Percentiles rank a stretch among this genome's conserved stretches.
Conservation (phyloP, 2,113 vertebrate species). For the Brienomyrus brachyistius region DNA sequence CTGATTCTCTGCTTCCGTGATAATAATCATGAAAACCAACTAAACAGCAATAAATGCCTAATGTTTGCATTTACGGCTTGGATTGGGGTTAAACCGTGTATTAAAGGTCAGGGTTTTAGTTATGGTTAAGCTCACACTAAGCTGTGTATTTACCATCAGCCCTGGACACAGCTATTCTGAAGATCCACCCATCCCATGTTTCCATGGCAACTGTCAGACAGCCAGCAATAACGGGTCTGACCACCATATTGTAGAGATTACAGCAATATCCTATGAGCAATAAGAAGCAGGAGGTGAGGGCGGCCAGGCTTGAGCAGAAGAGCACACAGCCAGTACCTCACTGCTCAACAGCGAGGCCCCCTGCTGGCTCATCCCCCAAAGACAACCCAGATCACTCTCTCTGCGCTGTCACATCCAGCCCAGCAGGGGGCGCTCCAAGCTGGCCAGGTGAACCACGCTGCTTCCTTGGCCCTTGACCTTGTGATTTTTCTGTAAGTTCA, state of each 20-base stretch:
- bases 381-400: not conserved
- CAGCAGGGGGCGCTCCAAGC: not conserved
- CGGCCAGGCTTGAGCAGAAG: not conserved
- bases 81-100: not conserved
- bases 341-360: not conserved
- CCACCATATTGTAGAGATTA: conserved; percentile 42
- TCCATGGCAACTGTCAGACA: conserved; percentile 3
- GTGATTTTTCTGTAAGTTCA: not conserved
- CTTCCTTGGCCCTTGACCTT: not conserved
- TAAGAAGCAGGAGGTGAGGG: conserved; percentile 41
- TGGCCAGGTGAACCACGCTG: not conserved
- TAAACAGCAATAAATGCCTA: not conserved
- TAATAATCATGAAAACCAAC: not conserved
- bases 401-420: not conserved
- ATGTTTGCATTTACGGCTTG: not conserved
- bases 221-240: conserved; percentile 58
- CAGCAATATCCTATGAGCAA: conserved; percentile 70
- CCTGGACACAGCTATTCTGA: not conserved
- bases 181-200: not conserved
- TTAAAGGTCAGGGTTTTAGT: not conserved
- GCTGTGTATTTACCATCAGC: not conserved
- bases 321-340: not conserved
- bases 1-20: not conserved
- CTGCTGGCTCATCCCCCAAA: not conserved
- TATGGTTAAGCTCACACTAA: not conserved